Evolutionary conservation across 1,140 invertebrate genomes (phyloP), one percentile per base, ranked within the genome.

Genomic region (Zaprionus gabonicus): DNA sequence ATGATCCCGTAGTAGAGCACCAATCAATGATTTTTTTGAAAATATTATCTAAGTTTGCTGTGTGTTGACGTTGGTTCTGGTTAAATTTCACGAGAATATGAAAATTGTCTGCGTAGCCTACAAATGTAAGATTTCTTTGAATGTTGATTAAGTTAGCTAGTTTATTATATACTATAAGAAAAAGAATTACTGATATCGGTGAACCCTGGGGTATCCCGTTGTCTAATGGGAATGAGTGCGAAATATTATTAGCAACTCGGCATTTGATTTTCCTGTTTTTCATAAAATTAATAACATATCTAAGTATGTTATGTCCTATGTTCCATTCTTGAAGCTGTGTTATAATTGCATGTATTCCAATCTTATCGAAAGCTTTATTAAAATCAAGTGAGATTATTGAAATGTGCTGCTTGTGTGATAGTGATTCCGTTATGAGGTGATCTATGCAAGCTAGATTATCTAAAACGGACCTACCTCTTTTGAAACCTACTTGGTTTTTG

Each of bases 311-410:
- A 12, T 44, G 71, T 38, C 65, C 71, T 34, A 62, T 20, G 36
- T 63, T 74, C 71, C 65, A 74, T 27, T 53, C 49, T 27, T 49
- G n/a, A 17, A 74, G 17, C 31, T 74, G 46, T 15, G 41, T 38
- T 13, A 69, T 27, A 23, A 74, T 36, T n/a, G 38, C 13, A 20
- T 74, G 71, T 4, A 76, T 34, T 13, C 73, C 73, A 27, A 76
- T 25, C 27, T 38, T 62, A 25, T 74, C 71, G 10, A 74, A 68
- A 15, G 71, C 65, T 38, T 68, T 74, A 56, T 31, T 46, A 5
- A 76, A 70, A 9, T 76, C 73, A 41, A 75, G 41, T 9, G 71
- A 44, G 25, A 72, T 49, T 53, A 53, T 53, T 23, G 49, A 53
- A 46, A 53, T 12, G 49, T 53, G 23, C 9, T 53, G 49, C 10